A percentile compares a stretch with the other conserved stretches of the same genome.
These are phyloP conservation scores for Mellilla xanthometata DNA, from an alignment of 2,888 invertebrate species.

Conservation along the genomic window DNA sequence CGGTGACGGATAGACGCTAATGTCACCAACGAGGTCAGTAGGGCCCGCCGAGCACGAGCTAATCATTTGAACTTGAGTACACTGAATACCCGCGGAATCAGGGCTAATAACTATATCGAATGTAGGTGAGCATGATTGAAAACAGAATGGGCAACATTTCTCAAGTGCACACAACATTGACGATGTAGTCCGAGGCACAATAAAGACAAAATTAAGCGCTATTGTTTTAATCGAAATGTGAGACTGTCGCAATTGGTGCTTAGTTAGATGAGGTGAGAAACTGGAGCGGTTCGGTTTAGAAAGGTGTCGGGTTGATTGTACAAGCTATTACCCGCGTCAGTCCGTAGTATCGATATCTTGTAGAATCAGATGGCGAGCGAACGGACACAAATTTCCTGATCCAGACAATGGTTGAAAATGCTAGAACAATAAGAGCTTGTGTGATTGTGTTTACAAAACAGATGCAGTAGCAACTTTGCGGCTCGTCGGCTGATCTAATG, in stretches of 20 bases:
- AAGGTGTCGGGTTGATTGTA: constrained; percentile 37
- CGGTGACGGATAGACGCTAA: constrained; percentile 60
- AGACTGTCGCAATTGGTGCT: constrained; percentile 35
- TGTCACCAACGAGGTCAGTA: constrained; percentile 62
- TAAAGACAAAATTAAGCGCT: constrained; percentile 21
- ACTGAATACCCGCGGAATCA: constrained; percentile 45
- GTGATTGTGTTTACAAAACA: constrained; percentile 55
- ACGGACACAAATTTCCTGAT: constrained; percentile 47
- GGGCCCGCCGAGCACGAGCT: constrained; percentile 46
- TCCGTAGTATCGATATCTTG: constrained; percentile 19
- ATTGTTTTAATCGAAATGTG: constrained; percentile 38
- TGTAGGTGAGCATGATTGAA: constrained; percentile 40
- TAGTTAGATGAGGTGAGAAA: constrained; percentile 41
- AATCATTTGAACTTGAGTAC: constrained; percentile 53
- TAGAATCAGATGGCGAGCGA: constrained; percentile 18
- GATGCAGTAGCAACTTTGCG: constrained; percentile 48
- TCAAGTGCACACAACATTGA: constrained; percentile 4
- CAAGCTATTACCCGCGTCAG: constrained; percentile 7
- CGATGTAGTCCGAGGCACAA: neutral
- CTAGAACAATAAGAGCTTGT: constrained; percentile 47
- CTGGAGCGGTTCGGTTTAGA: constrained; percentile 35
- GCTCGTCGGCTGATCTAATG: constrained; percentile 21
- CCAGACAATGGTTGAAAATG: constrained; percentile 46
- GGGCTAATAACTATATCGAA: constrained; percentile 27
- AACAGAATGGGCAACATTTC: constrained; percentile 29